Percentiles rank a stretch among this genome's conserved stretches.
phyloP scores from a whole-genome alignment of 2,888 invertebrate species.

The Andrena marginata region DNA sequence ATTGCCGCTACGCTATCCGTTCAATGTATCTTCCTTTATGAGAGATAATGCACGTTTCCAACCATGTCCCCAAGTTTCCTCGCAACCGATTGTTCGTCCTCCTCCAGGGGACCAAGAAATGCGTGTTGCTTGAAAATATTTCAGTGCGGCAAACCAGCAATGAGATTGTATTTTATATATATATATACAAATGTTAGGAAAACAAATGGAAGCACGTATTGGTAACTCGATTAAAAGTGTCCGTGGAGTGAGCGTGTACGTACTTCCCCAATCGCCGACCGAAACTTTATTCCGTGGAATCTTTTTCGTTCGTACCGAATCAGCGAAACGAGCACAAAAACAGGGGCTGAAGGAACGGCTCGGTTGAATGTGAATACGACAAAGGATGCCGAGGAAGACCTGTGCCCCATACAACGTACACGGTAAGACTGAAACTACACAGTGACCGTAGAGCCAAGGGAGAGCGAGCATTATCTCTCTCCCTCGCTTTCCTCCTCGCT shows the following conservation, averaged over 20 bases:
- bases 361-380: conserved; percentile 56
- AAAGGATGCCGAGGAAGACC: conserved; percentile 64
- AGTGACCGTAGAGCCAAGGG: conserved; percentile 73
- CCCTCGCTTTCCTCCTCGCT: conserved; percentile 56
- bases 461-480: conserved; percentile 68
- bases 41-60: neutral
- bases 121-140: neutral
- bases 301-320: conserved; percentile 48
- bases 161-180: too few relatives aligned
- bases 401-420: conserved; percentile 72
- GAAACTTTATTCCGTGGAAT: conserved; percentile 48
- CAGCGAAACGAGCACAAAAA: conserved; percentile 55
- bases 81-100: neutral
- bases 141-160: too few relatives aligned
- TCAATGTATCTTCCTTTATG: neutral
- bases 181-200: neutral
- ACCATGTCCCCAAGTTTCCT: neutral
- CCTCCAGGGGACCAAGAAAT: neutral
- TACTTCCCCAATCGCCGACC: neutral
- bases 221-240: conserved; percentile 26
- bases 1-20: too few relatives aligned
- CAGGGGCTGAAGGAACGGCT: conserved; percentile 51
- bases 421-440: conserved; percentile 77
- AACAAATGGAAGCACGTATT: neutral
- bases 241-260: neutral